Conservation (phyloP, 2,797 vertebrate species). For the Iguana delicatissima region DNA sequence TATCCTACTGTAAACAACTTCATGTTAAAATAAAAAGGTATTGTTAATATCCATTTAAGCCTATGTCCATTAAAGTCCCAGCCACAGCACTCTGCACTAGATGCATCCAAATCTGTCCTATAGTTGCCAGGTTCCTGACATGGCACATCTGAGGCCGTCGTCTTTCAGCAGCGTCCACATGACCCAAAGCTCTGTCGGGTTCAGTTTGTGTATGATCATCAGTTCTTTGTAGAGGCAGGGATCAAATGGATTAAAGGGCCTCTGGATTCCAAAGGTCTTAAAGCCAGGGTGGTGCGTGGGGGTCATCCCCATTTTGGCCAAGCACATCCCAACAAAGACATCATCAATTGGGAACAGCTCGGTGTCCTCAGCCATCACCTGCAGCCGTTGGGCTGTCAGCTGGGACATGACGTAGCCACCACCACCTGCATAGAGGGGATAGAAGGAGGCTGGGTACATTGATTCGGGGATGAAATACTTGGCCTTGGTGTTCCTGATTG, state of each 20-base stretch:
- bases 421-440: conserved; percentile 81
- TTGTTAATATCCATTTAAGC: conserved; percentile 28
- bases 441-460: conserved; percentile 79
- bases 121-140: conserved; percentile 18
- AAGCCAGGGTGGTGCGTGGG: conserved; percentile 81
- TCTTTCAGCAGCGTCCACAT: conserved; percentile 84
- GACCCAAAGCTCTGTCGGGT: conserved; percentile 81
- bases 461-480: conserved; percentile 82
- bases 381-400: conserved; percentile 73
- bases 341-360: conserved; percentile 86
- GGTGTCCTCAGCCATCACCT: conserved; percentile 49
- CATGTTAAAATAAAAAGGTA: conserved; percentile 33
- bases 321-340: conserved; percentile 85
- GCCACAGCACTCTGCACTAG: background rate
- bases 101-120: background rate
- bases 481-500: conserved; percentile 79
- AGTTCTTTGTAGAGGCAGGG: conserved; percentile 81
- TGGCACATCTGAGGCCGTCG: conserved; percentile 70
- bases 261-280: conserved; percentile 82
- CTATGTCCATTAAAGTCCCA: rapidly evolving
- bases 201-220: conserved; percentile 81
- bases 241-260: conserved; percentile 77
- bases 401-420: conserved; percentile 84
- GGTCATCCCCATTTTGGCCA: conserved; percentile 77
- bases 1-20: background rate